phyloP scores from a whole-genome alignment of 2,113 vertebrate species.

The Proterorhinus semilunaris region DNA sequence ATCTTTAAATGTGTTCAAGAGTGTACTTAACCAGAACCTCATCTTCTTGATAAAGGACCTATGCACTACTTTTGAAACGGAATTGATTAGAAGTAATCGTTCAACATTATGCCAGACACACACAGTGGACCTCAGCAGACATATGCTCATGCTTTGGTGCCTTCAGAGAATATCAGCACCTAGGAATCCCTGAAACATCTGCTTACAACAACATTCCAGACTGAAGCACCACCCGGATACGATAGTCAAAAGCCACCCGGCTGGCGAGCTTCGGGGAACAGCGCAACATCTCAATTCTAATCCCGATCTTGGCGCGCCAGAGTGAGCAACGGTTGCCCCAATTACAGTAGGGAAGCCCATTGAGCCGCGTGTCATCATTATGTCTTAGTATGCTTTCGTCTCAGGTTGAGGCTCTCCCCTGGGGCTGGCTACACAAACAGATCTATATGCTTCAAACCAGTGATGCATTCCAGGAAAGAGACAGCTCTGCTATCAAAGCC shows the following conservation, averaged over 20 bases:
- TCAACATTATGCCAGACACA: conserved; percentile 11
- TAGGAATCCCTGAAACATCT: conserved; percentile 60
- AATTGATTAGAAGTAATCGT: conserved; percentile 6
- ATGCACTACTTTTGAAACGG: background rate
- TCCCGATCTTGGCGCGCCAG: conserved; percentile 26
- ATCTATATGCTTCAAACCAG: conserved; percentile 7
- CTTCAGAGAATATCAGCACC: conserved; percentile 45
- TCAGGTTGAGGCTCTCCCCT: conserved; percentile 3
- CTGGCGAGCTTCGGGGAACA: conserved; percentile 38
- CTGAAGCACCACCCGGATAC: conserved; percentile 39
- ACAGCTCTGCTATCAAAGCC: conserved; percentile 22
- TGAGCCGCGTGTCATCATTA: conserved; percentile 15
- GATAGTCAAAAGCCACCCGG: conserved; percentile 48
- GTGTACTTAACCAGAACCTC: too few species aligned
- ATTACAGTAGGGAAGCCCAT: conserved; percentile 10
- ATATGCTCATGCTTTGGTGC: conserved; percentile 60
- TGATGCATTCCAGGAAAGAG: background rate
- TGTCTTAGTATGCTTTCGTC: background rate
- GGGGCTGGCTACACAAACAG: conserved; percentile 11
- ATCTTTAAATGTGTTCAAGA: too few species aligned
- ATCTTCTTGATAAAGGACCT: background rate
- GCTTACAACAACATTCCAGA: conserved; percentile 43
- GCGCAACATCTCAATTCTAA: conserved; percentile 54
- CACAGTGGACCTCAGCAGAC: conserved; percentile 33
- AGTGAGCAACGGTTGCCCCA: conserved; percentile 8